These are phyloP conservation scores for Colaptes auratus DNA, from an alignment of 2,113 vertebrate species.

Conservation along the genomic window DNA sequence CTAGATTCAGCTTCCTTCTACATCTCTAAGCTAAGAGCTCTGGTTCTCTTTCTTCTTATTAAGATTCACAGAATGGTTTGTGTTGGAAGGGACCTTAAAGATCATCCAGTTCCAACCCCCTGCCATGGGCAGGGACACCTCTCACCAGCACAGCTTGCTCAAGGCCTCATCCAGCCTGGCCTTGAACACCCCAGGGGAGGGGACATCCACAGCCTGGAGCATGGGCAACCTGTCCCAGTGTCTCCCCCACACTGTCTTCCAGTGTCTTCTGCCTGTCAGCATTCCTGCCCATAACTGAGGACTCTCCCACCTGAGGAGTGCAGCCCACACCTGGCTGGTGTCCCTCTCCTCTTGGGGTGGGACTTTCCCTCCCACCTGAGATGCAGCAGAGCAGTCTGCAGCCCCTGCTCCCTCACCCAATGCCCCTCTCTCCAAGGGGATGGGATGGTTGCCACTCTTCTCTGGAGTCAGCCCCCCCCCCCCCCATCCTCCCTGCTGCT, in stretches of 20 bases:
- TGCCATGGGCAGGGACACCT: too few species aligned
- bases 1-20: background rate
- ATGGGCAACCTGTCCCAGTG: too few species aligned
- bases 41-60: background rate
- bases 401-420: background rate
- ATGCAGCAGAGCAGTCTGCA: background rate
- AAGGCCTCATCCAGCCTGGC: too few species aligned
- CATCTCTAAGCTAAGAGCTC: background rate
- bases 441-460: background rate
- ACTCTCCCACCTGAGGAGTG: background rate
- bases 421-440: accelerated
- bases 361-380: background rate
- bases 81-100: too few species aligned
- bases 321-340: background rate
- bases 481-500: background rate
- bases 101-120: too few species aligned
- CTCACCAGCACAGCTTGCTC: too few species aligned
- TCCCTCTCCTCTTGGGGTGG: background rate
- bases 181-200: too few species aligned
- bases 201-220: too few species aligned
- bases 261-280: background rate
- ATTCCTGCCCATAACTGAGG: accelerated
- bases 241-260: too few species aligned
- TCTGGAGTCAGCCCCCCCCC: background rate
- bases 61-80: too few species aligned